A percentile compares a stretch with the other conserved stretches of the same genome.
phyloP scores from a whole-genome alignment of 2,888 invertebrate species.

The Encarsia formosa region DNA sequence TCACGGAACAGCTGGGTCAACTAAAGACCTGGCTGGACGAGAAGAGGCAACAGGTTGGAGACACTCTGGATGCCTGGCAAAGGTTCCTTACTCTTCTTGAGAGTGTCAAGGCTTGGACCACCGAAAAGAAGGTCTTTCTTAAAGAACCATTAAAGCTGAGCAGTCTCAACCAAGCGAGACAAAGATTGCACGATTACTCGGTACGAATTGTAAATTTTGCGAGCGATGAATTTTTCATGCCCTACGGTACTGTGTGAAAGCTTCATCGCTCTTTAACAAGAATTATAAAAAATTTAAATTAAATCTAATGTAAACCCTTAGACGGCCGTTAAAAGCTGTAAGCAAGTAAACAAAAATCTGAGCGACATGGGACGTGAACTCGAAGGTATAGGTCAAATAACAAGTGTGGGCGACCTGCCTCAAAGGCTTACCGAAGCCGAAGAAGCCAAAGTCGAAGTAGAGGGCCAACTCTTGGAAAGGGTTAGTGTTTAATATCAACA shows the following conservation, averaged over 20 bases:
- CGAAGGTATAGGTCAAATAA: conserved; percentile 77
- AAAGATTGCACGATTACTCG: conserved; percentile 82
- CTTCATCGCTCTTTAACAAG: neutral
- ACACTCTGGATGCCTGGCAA: conserved; percentile 84
- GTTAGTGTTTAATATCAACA: conserved; percentile 55
- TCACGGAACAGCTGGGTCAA: conserved; percentile 75
- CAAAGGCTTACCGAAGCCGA: conserved; percentile 83
- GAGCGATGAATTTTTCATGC: no score
- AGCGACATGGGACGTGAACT: conserved; percentile 90
- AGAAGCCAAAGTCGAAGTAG: conserved; percentile 79
- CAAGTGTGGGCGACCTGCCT: conserved; percentile 80
- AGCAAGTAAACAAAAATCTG: conserved; percentile 79
- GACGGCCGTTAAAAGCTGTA: conserved; percentile 85
- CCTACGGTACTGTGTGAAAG: no score
- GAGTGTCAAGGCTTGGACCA: conserved; percentile 77
- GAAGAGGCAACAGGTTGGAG: conserved; percentile 77
- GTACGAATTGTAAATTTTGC: conserved; percentile 53
- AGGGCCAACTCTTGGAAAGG: conserved; percentile 79
- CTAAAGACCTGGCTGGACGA: conserved; percentile 77
- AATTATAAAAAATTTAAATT: conserved; percentile 40
- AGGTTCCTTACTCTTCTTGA: conserved; percentile 79
- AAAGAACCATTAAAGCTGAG: conserved; percentile 73
- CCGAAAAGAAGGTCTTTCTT: conserved; percentile 76
- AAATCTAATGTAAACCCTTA: conserved; percentile 48
- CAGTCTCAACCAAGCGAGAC: conserved; percentile 76